Evolutionary conservation across 1,140 invertebrate genomes (phyloP).

Genomic region (Trichonephila clavata): DNA sequence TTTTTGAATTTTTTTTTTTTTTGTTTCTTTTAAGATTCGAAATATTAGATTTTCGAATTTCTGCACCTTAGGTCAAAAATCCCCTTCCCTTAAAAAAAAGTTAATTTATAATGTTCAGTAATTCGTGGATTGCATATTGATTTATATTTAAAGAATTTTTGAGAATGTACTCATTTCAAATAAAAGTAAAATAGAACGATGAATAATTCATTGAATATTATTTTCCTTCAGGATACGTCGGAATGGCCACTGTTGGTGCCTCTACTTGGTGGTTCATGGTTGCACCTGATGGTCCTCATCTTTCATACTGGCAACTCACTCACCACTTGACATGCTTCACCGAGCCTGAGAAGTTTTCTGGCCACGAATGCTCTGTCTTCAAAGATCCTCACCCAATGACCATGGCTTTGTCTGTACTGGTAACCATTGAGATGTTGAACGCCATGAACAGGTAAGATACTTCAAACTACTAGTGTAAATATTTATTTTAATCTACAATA

Average conservation of each 20-base stretch:
- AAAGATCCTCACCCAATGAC: constrained; percentile 99
- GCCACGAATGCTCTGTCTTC: constrained; percentile 98
- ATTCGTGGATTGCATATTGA: too few species aligned
- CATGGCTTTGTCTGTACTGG: constrained; percentile 99
- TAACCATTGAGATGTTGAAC: constrained; percentile 99
- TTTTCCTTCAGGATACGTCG: constrained; percentile 87
- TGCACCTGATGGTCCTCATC: constrained; percentile 94
- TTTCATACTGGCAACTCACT: constrained; percentile 95
- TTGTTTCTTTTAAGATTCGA: too few species aligned
- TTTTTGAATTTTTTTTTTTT: too few species aligned
- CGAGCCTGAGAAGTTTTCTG: constrained; percentile 85
- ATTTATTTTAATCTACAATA: too few species aligned
- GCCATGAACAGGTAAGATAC: constrained; percentile 96
- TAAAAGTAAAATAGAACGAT: too few species aligned
- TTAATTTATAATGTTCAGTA: too few species aligned
- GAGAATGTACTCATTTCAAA: too few species aligned
- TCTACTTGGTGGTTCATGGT: constrained; percentile 99
- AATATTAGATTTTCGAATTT: too few species aligned
- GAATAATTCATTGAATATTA: too few species aligned
- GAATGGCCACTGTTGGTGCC: constrained; percentile 98
- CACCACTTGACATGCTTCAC: constrained; percentile 83
- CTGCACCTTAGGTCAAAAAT: too few species aligned
- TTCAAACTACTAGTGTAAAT: not conserved
- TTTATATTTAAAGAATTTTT: too few species aligned
- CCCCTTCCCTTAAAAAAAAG: too few species aligned